Base-by-base conservation (phyloP, 2,113 vertebrate species). In the Blennius ocellaris region DNA sequence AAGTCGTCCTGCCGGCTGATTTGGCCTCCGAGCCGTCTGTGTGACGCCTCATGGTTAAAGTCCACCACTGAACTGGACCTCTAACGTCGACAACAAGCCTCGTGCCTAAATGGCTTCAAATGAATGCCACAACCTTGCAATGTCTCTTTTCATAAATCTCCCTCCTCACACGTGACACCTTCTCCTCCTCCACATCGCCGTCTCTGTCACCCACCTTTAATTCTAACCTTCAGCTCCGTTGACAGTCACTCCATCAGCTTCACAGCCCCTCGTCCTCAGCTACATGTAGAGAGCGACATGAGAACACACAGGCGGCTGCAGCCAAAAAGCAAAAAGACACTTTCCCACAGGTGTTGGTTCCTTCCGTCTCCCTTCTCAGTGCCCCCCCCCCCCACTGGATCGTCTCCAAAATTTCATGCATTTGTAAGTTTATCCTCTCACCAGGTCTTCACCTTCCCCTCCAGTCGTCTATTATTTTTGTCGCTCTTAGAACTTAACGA, bases 261-360 rank as follows among this genome's bases (percentile, higher is more conserved):
- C 54, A 7, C 55, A 7, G 15, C 37, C 55, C 55, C 16, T 5
- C 14, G 1, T 14, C 43, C 37, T n/a, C n/a, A n/a, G n/a, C n/a
- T n/a, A n/a, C n/a, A n/a, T n/a, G n/a, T n/a, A n/a, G n/a, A n/a
- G n/a, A n/a, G n/a, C n/a, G n/a, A n/a, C n/a, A n/a, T n/a, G n/a
- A n/a, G n/a, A n/a, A n/a, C n/a, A n/a, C 12, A 9, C 39, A 64
- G 14, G 6, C 44, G 10, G 8, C 36, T 11, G 37, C 12, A 11
- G 67, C 78, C 86, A 85, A 84, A 84, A 78, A 59, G 52, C 44
- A 83, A 86, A 62, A 59, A 76, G 78, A 80, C 53, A 83, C 81
- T 82, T 81, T 73, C 70, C 60, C 84, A 84, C 49, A 59, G 21
- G 47, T 70, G 55, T 75, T 58, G 37, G 15, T 47, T 58, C 40